A percentile compares a stretch with the other conserved stretches of the same genome.
phyloP scores from a whole-genome alignment of 1,140 invertebrate genomes.

The Aphidius ervi region DNA sequence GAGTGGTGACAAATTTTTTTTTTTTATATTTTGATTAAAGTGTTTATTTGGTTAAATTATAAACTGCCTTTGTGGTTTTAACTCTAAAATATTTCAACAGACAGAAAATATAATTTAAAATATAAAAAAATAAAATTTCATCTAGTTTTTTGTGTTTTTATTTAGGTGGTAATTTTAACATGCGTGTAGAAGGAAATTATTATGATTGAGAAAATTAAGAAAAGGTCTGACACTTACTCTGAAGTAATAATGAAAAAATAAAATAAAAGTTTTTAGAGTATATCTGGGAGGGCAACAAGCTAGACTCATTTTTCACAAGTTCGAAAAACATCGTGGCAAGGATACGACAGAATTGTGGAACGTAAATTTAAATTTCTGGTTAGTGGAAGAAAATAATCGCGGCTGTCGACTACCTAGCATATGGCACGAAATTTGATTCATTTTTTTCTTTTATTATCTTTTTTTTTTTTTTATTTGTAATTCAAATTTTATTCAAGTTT shows the following conservation, averaged over 20 bases:
- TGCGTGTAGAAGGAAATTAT: background rate
- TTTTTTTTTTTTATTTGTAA: background rate
- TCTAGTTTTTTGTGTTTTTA: too few species aligned
- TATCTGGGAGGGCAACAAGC: constrained; percentile 11
- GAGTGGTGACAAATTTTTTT: too few species aligned
- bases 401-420: constrained; percentile 34
- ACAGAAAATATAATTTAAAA: too few species aligned
- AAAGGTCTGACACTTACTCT: background rate
- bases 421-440: constrained; percentile 45
- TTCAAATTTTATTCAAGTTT: background rate
- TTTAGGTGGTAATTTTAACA: too few species aligned
- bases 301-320: constrained; percentile 51
- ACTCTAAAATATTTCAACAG: too few species aligned
- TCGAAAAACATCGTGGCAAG: constrained; percentile 40
- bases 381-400: constrained; percentile 21
- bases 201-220: constrained; percentile 11
- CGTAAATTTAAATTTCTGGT: constrained; percentile 51
- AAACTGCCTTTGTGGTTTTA: too few species aligned
- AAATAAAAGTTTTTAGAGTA: background rate
- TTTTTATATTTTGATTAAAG: too few species aligned
- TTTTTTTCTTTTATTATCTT: constrained; percentile 29
- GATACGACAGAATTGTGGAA: constrained; percentile 7
- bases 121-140: too few species aligned
- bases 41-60: too few species aligned
- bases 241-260: constrained; percentile 3